Evolutionary conservation across 2,888 invertebrate genomes (phyloP).

Genomic region (Arctia plantaginis): DNA sequence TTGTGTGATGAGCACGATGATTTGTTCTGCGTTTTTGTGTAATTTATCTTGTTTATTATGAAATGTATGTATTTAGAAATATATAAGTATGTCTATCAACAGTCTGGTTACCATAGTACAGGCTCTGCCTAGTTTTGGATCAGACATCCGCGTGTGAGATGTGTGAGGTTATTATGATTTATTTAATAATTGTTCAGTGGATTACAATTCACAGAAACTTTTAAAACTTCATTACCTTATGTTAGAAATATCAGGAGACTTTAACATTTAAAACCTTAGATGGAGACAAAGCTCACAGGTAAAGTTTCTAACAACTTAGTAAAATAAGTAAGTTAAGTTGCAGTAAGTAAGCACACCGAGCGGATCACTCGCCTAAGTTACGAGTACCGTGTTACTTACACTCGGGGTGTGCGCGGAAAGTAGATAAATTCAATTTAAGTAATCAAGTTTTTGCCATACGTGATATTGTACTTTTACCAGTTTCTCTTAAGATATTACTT

Average conservation of each 20-base stretch:
- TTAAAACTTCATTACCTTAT: background rate
- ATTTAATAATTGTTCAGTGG: no score
- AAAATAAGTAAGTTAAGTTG: constrained; percentile 54
- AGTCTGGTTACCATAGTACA: no score
- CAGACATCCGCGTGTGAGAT: no score
- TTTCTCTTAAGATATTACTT: background rate
- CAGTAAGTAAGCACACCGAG: constrained; percentile 47
- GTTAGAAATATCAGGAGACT: background rate
- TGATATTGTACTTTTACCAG: background rate
- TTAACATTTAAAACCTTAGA: constrained; percentile 3
- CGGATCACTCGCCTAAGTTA: constrained; percentile 45
- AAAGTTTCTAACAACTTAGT: constrained; percentile 22
- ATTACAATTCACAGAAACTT: background rate
- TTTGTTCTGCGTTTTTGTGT: no score
- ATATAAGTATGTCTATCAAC: no score
- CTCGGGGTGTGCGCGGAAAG: constrained; percentile 10
- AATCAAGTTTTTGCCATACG: background rate
- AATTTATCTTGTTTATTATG: no score
- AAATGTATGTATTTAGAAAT: no score
- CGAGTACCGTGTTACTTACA: constrained; percentile 28
- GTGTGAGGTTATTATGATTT: no score
- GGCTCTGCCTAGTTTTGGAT: no score
- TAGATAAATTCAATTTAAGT: constrained; percentile 10
- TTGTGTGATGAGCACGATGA: no score
- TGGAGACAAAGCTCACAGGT: background rate